Evolutionary conservation across 2,888 invertebrate genomes (phyloP).

Genomic region (Digitonthophagus gazella): DNA sequence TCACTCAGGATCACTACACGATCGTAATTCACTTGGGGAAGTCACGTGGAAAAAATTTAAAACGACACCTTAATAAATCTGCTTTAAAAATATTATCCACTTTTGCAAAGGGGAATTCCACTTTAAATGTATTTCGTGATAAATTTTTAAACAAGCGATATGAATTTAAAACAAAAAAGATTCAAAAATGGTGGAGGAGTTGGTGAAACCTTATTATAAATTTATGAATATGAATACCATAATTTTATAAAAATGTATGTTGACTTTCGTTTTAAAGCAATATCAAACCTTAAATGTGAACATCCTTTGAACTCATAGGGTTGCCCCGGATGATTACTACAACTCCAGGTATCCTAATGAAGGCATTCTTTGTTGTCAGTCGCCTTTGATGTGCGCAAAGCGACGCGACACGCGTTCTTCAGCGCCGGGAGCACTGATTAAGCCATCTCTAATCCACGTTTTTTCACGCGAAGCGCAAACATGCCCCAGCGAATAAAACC

Average conservation of each 20-base stretch:
- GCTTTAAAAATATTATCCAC: neutral
- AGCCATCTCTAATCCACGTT: neutral
- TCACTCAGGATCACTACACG: no score
- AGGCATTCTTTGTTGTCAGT: neutral
- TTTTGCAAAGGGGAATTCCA: no score
- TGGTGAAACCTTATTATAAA: no score
- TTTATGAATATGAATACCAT: no score
- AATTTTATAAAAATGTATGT: no score
- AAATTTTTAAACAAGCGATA: no score
- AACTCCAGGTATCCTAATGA: neutral
- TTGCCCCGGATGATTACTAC: neutral
- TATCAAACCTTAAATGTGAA: neutral
- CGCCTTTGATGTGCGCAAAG: neutral
- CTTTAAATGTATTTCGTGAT: no score
- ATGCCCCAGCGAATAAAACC: neutral
- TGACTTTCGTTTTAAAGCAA: no score
- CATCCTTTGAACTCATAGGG: neutral
- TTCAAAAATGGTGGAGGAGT: no score
- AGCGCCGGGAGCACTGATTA: neutral
- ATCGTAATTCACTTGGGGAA: neutral
- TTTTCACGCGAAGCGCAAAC: neutral
- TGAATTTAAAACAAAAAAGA: no score
- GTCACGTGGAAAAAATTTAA: neutral
- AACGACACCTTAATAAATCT: neutral
- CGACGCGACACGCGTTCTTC: neutral